Base-by-base conservation (phyloP, 92 coral and sea anemone species). In the Actinostola sp. region DNA sequence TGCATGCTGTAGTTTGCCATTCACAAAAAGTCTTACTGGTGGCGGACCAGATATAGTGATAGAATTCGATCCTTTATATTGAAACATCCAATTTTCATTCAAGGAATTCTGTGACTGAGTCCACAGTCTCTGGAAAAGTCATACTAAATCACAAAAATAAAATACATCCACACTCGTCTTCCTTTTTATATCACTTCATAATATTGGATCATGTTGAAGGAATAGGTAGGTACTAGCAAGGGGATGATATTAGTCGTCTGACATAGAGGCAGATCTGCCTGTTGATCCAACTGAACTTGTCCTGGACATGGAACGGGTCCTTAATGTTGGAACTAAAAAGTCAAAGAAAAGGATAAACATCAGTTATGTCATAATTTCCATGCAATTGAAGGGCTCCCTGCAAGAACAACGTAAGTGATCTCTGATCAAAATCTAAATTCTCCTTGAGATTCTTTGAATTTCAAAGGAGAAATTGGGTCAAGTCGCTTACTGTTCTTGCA, bases 241-340 rank as follows among this genome's bases (percentile, higher is more conserved):
- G 26, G 0, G 8, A 19, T 16, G 2, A 48, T 51, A n/a, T 64
- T 52, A 75, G 60, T 75, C 81, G 21, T 75, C 81, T 17, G 81
- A 75, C 81, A 75, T 75, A 12, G 81, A 75, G 25, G 81, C 73
- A 29, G 81, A 71, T 46, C 87, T 80, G 36, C 89, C 86, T 58
- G 84, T 71, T 13, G 98, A 88, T 46, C 97, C 91, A 20, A 89
- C 46, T 0, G 97, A 92, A 68, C 93, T 72, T 33, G 90, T 88
- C 69, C 92, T 77, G 30, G 99, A 95, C 99, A 95, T 95, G 33
- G 99, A 91, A 55, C 99, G 99, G 11, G 99, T 95, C 65, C 99
- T 81, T 71, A 95, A 82, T 51, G 99, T 95, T 64, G 99, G 99
- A n/a, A 95, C 99, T 95, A 63, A 50, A 93, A 83, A n/a, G n/a